Conservation (phyloP, 1,140 invertebrate genomes). For the Drosophila trapezifrons region DNA sequence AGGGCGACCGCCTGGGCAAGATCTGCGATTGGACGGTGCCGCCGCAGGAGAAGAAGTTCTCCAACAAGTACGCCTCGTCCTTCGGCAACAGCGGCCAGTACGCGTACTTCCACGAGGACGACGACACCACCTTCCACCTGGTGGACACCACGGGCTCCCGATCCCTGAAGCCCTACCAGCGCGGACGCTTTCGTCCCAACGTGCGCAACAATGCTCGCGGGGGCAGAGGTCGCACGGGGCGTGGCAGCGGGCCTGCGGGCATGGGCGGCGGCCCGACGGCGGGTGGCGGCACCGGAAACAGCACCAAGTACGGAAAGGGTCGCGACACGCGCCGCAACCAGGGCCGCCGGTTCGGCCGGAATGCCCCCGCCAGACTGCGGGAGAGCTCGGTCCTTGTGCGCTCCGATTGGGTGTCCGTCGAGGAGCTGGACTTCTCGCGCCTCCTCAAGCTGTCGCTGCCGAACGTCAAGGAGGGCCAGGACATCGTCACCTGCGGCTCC, state of each 20-base stretch:
- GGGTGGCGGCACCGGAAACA: constrained; percentile 86
- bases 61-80: constrained; percentile 97
- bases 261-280: not conserved
- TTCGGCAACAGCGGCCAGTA: constrained; percentile 98
- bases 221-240: constrained; percentile 88
- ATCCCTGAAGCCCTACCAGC: constrained; percentile 93
- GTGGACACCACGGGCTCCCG: constrained; percentile 91
- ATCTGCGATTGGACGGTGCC: constrained; percentile 98
- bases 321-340: constrained; percentile 86
- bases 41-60: constrained; percentile 94
- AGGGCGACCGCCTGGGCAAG: constrained; percentile 98
- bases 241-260: constrained; percentile 85
- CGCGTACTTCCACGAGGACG: constrained; percentile 98
- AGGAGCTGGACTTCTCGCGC: constrained; percentile 99
- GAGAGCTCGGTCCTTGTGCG: constrained; percentile 98
- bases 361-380: constrained; percentile 95
- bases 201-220: constrained; percentile 88
- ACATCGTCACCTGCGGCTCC: constrained; percentile 93
- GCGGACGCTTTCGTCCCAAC: constrained; percentile 92
- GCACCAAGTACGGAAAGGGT: constrained; percentile 85
- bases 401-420: constrained; percentile 98
- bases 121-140: constrained; percentile 98
- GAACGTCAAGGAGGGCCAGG: constrained; percentile 92
- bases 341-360: constrained; percentile 92
- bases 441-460: constrained; percentile 96